Conservation (phyloP, 2,113 vertebrate species). For the Seriola aureovittata region DNA sequence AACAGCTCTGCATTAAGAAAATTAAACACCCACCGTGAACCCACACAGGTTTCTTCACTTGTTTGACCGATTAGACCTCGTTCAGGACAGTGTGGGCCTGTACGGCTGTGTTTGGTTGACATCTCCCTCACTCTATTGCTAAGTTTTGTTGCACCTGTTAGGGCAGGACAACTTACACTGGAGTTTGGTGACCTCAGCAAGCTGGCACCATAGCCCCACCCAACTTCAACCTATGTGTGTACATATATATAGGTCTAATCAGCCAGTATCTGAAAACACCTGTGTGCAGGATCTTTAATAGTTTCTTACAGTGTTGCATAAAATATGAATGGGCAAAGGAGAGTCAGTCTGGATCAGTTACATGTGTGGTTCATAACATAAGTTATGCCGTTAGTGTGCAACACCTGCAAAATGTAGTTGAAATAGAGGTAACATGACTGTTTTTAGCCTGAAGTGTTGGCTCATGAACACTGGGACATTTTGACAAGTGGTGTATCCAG, state of each 20-base stretch:
- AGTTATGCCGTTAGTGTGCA: background rate
- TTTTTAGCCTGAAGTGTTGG: background rate
- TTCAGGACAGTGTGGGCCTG: background rate
- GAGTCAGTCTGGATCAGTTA: background rate
- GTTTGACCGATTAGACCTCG: conserved; percentile 10
- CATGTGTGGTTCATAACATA: background rate
- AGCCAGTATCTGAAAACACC: conserved; percentile 38
- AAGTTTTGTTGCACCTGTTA: background rate
- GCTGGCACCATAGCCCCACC: background rate
- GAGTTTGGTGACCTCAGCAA: background rate
- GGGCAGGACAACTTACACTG: background rate
- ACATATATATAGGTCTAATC: background rate
- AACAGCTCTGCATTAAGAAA: background rate
- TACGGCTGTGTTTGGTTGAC: background rate
- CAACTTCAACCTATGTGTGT: background rate
- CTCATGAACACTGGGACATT: background rate
- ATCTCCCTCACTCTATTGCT: background rate
- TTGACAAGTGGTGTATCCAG: background rate
- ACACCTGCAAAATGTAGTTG: background rate
- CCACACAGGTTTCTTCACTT: conserved; percentile 19
- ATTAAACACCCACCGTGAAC: background rate
- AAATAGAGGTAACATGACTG: background rate
- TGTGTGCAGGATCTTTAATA: background rate
- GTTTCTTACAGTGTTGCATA: background rate
- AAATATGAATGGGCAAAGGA: background rate